These are phyloP conservation scores for Lordiphosa fenestrarum DNA, from an alignment of 2,888 invertebrate genomes.

Conservation along the genomic window DNA sequence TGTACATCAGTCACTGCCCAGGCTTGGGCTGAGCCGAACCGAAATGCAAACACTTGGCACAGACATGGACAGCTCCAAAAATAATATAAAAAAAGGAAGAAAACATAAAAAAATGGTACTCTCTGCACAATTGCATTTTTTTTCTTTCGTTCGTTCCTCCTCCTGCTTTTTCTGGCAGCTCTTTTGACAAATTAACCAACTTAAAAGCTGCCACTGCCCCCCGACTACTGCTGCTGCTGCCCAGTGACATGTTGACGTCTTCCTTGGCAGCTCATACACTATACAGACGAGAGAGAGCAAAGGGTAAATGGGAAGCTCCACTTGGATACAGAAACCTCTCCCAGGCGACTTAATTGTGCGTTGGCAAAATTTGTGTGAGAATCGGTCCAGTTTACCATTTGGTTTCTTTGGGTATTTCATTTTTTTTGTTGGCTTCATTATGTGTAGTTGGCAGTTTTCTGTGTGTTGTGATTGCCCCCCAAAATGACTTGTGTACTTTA, in stretches of 20 bases:
- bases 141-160: slow-evolving; percentile 2
- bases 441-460: too few relatives aligned
- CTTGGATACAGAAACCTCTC: slow-evolving; percentile 21
- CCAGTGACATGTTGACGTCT: slow-evolving; percentile 63
- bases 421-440: too few relatives aligned
- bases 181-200: slow-evolving; percentile 65
- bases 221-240: slow-evolving; percentile 21
- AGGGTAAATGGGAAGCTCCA: slow-evolving; percentile 12
- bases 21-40: slow-evolving; percentile 19
- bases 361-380: slow-evolving; percentile 62
- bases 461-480: too few relatives aligned
- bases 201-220: slow-evolving; percentile 40
- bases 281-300: neutral
- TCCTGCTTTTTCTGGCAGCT: slow-evolving; percentile 9
- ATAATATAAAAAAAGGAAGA: slow-evolving; percentile 7
- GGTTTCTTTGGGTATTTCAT: too few relatives aligned
- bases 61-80: slow-evolving; percentile 28
- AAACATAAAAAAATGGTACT: slow-evolving; percentile 25
- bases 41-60: slow-evolving; percentile 57
- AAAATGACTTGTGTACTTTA: too few relatives aligned
- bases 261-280: slow-evolving; percentile 43
- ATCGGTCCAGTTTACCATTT: slow-evolving; percentile 10
- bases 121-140: slow-evolving; percentile 44
- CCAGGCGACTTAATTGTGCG: slow-evolving; percentile 67
- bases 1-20: slow-evolving; percentile 59